These are phyloP conservation scores for Anhinga anhinga DNA, from an alignment of 2,113 vertebrate genomes.

Conservation along the genomic window DNA sequence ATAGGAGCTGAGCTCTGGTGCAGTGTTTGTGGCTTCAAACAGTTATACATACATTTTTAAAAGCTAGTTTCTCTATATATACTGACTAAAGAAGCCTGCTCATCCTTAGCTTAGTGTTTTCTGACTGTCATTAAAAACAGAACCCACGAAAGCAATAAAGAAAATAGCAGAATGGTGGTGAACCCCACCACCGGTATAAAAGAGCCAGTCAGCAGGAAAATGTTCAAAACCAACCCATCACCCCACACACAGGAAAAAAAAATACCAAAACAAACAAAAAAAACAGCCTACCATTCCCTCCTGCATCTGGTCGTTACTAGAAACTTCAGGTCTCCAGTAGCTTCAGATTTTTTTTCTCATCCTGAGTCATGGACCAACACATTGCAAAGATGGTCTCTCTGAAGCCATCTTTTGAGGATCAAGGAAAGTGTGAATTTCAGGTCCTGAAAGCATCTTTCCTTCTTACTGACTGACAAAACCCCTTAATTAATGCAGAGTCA, in stretches of 20 bases:
- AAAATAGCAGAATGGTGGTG: neutral
- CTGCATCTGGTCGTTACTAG: neutral
- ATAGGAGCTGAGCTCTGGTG: neutral
- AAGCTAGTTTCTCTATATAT: neutral
- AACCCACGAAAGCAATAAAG: neutral
- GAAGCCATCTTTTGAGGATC: neutral
- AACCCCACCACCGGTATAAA: neutral
- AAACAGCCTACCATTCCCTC: neutral
- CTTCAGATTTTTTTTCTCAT: neutral
- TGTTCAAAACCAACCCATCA: neutral
- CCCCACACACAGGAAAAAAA: neutral
- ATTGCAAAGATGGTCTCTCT: neutral
- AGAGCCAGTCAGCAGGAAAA: neutral
- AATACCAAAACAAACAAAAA: no score
- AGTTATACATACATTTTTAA: neutral
- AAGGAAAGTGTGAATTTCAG: neutral
- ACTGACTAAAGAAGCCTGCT: neutral
- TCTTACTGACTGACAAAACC: neutral
- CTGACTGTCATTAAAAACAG: neutral
- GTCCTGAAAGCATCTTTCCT: neutral
- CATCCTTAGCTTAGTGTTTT: neutral
- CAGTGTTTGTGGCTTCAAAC: neutral
- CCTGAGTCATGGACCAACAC: neutral
- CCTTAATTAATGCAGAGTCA: slow-evolving; percentile 7
- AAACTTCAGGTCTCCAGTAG: neutral